Conservation (phyloP, 2,888 invertebrate species). For the Lasioglossum villosulum region DNA sequence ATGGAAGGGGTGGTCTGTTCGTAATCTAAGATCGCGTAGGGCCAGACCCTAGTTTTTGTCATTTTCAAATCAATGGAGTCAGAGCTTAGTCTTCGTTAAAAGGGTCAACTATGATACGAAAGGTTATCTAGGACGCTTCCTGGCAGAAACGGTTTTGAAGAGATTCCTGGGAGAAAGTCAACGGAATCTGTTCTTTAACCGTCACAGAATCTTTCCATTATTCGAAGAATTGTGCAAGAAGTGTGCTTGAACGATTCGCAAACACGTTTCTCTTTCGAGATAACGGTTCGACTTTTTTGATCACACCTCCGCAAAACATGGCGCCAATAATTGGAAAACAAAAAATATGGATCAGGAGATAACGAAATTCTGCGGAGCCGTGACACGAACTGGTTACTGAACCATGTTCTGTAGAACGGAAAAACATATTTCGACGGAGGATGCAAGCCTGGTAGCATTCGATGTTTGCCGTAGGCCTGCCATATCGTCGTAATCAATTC, state of each 20-base stretch:
- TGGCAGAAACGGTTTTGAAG: no score
- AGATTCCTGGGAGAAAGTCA: no score
- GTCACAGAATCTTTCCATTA: no score
- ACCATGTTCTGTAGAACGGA: background rate
- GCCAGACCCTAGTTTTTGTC: no score
- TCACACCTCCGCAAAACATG: background rate
- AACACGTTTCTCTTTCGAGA: background rate
- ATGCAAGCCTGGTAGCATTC: conserved; percentile 3
- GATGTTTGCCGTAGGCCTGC: conserved; percentile 42
- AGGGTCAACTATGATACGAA: no score
- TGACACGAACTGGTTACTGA: background rate
- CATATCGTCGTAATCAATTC: conserved; percentile 47
- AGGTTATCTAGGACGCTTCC: no score
- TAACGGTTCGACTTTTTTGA: background rate
- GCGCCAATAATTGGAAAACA: background rate
- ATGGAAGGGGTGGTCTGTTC: no score
- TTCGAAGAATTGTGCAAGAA: background rate
- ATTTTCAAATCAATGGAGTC: no score
- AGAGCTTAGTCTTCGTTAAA: no score
- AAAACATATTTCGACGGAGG: conserved; percentile 23
- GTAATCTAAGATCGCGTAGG: no score
- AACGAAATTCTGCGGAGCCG: background rate
- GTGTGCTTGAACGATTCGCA: background rate
- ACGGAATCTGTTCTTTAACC: no score
- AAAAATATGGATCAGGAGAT: background rate